Base-by-base conservation (phyloP, 2,888 invertebrate species). In the Perithous albicinctus region DNA sequence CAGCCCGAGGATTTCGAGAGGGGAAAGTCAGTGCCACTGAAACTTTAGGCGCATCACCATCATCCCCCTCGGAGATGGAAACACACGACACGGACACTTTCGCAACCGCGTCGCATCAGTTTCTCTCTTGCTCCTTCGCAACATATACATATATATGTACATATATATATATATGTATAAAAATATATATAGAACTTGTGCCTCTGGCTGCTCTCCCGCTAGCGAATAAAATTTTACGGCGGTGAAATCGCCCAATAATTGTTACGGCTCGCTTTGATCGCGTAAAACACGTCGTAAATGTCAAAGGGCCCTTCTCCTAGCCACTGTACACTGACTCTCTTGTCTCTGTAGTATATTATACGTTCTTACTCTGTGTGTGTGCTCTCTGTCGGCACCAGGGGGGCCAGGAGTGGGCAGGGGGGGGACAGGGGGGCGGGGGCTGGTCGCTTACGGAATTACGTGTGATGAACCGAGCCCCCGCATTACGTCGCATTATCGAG, bases 221-320 rank as follows among this genome's bases (percentile, higher is more conserved):
- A 83, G 85, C 67, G 89, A 90, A 91, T 91, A 91, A 91, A 92
- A 92, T 92, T 92, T 92, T 91, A 92, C 90, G 89, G 90, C 89
- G 89, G 88, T 91, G 88, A 91, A 91, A 92, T 92, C 91, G 92
- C 84, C 89, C 91, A 91, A 92, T 92, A 92, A 92, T 92, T 92
- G 92, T 92, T 92, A 92, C 90, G 90, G 91, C 90, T 89, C 89
- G 90, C 91, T 90, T 90, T 90, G 91, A 92, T 92, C 91, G 91
- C 91, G 91, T 92, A 92, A 92, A 91, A 92, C 91, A 92, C 91
- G 89, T 92, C 92, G 92, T 92, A 92, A 92, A 92, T 85, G 92
- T 91, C 91, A 85, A 80, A 85, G 76, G 80, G 85, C 64, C 79
- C 78, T 74, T 75, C 67, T 54, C n/a, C 79, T 72, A 70, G 64